Conservation (phyloP, 2,797 vertebrate genomes). For the Odontamblyopus lacepedii region DNA sequence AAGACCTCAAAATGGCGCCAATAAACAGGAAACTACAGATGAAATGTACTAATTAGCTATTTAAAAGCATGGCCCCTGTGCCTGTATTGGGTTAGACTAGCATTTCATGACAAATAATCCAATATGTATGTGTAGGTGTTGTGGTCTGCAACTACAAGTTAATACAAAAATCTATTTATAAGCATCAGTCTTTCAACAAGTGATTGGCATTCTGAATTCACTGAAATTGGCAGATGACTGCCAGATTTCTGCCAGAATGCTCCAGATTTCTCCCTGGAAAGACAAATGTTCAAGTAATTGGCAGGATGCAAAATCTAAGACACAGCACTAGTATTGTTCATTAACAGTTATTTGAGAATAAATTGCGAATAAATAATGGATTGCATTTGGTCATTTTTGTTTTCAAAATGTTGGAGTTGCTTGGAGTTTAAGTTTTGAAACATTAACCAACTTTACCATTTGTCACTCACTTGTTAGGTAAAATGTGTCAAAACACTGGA, state of each 20-base stretch:
- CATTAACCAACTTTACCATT: neutral
- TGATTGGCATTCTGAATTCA: neutral
- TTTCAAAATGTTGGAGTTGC: neutral
- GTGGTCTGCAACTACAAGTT: neutral
- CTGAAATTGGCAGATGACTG: neutral
- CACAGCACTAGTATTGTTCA: neutral
- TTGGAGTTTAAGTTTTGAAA: neutral
- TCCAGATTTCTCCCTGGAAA: conserved; percentile 1
- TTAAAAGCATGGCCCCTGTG: neutral
- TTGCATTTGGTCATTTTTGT: neutral
- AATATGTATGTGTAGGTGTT: neutral
- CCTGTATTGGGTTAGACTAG: neutral
- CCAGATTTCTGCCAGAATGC: neutral
- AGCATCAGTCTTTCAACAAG: neutral
- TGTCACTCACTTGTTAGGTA: neutral
- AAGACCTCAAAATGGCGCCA: no score
- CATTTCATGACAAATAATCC: neutral
- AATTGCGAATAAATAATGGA: no score
- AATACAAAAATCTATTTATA: neutral
- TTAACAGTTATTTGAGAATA: neutral
- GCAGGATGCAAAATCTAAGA: neutral
- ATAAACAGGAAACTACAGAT: no score
- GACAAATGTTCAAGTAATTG: neutral
- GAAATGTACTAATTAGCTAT: neutral
- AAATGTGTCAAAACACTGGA: neutral